Evolutionary conservation across 2,888 invertebrate genomes (phyloP).

Genomic region (Anthrax anthrax): DNA sequence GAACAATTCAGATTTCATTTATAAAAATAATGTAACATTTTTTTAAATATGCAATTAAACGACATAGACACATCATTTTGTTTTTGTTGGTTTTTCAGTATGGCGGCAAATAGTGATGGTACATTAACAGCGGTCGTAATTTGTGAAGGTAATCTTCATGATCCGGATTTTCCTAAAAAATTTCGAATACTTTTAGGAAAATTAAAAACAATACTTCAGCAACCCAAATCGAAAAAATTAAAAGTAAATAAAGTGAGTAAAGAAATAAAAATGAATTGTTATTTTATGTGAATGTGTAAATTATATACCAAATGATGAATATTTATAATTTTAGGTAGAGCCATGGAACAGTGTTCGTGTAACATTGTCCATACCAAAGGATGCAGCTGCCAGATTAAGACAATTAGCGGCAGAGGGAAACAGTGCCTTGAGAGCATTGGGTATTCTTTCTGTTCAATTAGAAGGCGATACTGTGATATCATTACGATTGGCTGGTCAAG

Average conservation of each 20-base stretch:
- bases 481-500: constrained; percentile 54
- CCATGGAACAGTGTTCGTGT: constrained; percentile 98
- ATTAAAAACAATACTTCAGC: constrained; percentile 57
- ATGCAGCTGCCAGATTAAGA: constrained; percentile 82
- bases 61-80: background rate
- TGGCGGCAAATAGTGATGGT: constrained; percentile 78
- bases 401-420: constrained; percentile 87
- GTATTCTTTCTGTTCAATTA: constrained; percentile 89
- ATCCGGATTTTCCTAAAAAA: constrained; percentile 72
- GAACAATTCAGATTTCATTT: too few relatives aligned
- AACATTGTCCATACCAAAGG: constrained; percentile 92
- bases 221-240: constrained; percentile 36
- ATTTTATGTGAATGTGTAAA: too few relatives aligned
- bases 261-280: background rate
- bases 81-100: constrained; percentile 29
- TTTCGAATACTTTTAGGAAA: constrained; percentile 64
- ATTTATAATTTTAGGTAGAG: constrained; percentile 59
- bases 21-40: too few relatives aligned
- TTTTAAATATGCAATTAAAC: too few relatives aligned
- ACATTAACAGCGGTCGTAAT: constrained; percentile 69
- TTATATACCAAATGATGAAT: too few relatives aligned
- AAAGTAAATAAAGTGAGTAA: constrained; percentile 48
- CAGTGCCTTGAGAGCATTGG: constrained; percentile 74
- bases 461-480: constrained; percentile 74
- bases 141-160: constrained; percentile 80